phyloP scores from a whole-genome alignment of 2,888 invertebrate genomes.

The Heliothis peltigera region DNA sequence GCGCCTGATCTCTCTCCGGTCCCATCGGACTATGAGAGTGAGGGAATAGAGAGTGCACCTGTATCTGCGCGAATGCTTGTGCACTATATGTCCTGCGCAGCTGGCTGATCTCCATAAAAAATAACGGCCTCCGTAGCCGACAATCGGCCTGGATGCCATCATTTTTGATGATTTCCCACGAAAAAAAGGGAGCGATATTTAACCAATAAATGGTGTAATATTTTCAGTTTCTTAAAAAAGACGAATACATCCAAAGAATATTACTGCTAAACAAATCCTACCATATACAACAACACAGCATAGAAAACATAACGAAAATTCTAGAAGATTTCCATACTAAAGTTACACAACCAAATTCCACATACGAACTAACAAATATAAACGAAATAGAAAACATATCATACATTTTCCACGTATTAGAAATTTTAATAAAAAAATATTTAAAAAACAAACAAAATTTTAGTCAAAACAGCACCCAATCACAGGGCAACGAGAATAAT shows the following conservation, averaged over 20 bases:
- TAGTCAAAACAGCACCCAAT: conserved; percentile 62
- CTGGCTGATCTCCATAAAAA: no score
- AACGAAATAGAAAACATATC: conserved; percentile 72
- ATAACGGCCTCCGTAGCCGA: no score
- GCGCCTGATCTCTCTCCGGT: no score
- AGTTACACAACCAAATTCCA: conserved; percentile 58
- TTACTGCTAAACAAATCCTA: conserved; percentile 76
- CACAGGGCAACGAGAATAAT: conserved; percentile 66
- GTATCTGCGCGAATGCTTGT: no score
- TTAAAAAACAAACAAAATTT: conserved; percentile 52
- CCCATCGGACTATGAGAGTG: no score
- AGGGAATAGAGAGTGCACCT: no score
- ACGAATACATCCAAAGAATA: conserved; percentile 74
- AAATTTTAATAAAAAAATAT: conserved; percentile 73
- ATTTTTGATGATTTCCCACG: no score
- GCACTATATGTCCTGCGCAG: no score
- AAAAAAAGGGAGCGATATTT: no score
- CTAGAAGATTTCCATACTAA: conserved; percentile 67
- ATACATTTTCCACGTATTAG: conserved; percentile 78
- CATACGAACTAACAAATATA: conserved; percentile 71
- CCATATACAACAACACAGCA: conserved; percentile 76
- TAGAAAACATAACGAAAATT: conserved; percentile 74
- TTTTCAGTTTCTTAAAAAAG: conserved; percentile 78
- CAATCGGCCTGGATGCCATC: no score
- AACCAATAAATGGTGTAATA: no score